Percentiles rank a stretch among this genome's conserved stretches.
These are phyloP conservation scores for Cyclina sinensis DNA, from an alignment of 1,140 invertebrate genomes.

Conservation along the genomic window DNA sequence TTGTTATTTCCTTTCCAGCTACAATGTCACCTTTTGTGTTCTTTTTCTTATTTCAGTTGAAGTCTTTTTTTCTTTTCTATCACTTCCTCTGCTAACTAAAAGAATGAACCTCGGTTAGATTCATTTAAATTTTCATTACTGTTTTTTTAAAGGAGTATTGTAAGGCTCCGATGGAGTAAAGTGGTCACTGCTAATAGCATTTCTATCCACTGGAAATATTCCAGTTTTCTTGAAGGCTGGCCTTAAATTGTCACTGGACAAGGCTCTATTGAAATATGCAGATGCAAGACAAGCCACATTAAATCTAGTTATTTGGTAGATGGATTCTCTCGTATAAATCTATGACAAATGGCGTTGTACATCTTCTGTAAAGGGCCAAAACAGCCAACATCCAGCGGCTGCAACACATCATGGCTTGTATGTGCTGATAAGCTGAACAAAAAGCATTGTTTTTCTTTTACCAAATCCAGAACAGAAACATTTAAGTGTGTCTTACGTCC, in stretches of 20 bases:
- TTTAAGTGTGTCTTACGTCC: conserved; percentile 48
- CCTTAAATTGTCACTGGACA: conserved; percentile 23
- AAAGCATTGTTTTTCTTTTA: conserved; percentile 42
- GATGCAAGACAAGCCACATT: conserved; percentile 43
- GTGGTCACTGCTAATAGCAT: conserved; percentile 8
- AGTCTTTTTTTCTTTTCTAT: conserved; percentile 31
- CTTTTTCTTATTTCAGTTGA: conserved; percentile 15
- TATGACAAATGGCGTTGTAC: conserved; percentile 49
- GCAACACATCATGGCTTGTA: conserved; percentile 51
- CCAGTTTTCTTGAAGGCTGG: conserved; percentile 41
- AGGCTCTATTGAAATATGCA: conserved; percentile 2
- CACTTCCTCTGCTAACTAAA: conserved; percentile 3
- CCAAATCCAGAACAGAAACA: conserved; percentile 44
- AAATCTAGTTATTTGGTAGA: conserved; percentile 46
- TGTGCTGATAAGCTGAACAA: conserved; percentile 59
- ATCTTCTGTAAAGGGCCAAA: conserved; percentile 36
- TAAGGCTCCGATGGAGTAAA: conserved; percentile 28
- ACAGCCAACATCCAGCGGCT: too few relatives aligned
- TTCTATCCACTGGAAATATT: conserved; percentile 32
- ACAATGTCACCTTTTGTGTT: background rate
- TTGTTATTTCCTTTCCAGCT: conserved; percentile 44
- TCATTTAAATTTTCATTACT: conserved; percentile 14
- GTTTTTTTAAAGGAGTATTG: background rate
- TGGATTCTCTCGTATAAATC: conserved; percentile 48
- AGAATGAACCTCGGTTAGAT: background rate